Base-by-base conservation (phyloP, 2,113 vertebrate species). In the Petrocephalus microphthalmus region DNA sequence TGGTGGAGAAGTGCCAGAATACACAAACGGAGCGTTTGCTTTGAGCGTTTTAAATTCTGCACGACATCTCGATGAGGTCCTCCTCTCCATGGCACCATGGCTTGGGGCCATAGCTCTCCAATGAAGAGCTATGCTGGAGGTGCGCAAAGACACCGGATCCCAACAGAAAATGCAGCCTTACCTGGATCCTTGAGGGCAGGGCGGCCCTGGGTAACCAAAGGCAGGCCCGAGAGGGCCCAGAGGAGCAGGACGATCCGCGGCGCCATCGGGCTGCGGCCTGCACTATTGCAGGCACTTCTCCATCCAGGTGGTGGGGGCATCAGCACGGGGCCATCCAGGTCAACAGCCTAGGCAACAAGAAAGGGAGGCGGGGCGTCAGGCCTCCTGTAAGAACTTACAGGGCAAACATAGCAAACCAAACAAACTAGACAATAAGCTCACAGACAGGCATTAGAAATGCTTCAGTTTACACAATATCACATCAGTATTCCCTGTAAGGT, bases 231-330 rank as follows among this genome's bases (percentile, higher is more conserved):
- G 49, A 94, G 92, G 78, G 95, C 89, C 88, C 92, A 91, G 92
- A 96, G 90, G 67, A 95, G 88, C 91, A 95, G 91, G 91, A 95
- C 92, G 81, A 91, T 93, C 90, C 92, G 93, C 90, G 91, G 94
- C 90, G 91, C 93, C 92, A 94, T 91, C 94, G 93, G 95, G 94
- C 94, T 95, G 92, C 92, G 91, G 91, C 92, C 85, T 89, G 92
- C 89, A 92, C 94, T 95, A 95, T 88, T 91, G 91, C 92, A 90
- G 91, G 19, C 57, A 89, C 92, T 90, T 91, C 92, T 93, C 94
- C 95, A 96, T 96, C 93, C 91, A 93, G 92, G 90, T 92, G 83
- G 87, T 81, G 89, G 91, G 92, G 91, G 91, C 94, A 95, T 95
- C 92, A 92, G 93, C 92, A 89, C 91, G 86, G 49, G 87, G 87